Evolutionary conservation across 2,888 invertebrate genomes (phyloP), one percentile per base, ranked within the genome.

Genomic region (Nysson spinosus): DNA sequence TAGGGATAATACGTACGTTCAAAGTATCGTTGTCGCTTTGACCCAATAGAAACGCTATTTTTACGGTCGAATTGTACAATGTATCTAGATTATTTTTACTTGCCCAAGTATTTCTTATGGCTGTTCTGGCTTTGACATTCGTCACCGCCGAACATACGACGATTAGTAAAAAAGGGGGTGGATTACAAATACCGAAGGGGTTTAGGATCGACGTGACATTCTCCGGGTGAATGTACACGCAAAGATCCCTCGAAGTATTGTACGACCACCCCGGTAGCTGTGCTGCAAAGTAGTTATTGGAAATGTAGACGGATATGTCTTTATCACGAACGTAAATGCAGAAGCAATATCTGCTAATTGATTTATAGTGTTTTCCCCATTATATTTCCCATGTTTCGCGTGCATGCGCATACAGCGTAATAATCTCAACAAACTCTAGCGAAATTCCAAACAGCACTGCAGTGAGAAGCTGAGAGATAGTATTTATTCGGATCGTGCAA

Each of bases 91-190:
- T 88, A 9, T 80, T 84, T 37, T 88, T 87, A 52, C 88, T 89
- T 0, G 91, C 94, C 94, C 94, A 95, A 0, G 93, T 93, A 60
- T 92, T 90, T 63, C 95, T 87, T 44, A 94, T 93, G 0, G 93
- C 92, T 32, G 85, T 76, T 39, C 96, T 89, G 32, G 91, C 89
- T 24, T 91, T 90, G 71, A 92, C 90, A 85, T 95, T 93, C 0
- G 86, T 84, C 0, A 94, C 91, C 0, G 93, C 90, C 0, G 95
- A 94, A 80, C 93, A 93, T 0, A 96, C 93, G 16, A 95, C 90
- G 62, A 96, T 91, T 4, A 95, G 87, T 16, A 95, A 85, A 79
- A 92, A 91, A 1, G 91, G 82, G 12, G 83, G 64, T 80, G 83
- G 74, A 54, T 80, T 87, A 79, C 93, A 94, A 30, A 91, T 80